Evolutionary conservation across 2,797 vertebrate species (phyloP).

Genomic region (Sebastes miniatus): DNA sequence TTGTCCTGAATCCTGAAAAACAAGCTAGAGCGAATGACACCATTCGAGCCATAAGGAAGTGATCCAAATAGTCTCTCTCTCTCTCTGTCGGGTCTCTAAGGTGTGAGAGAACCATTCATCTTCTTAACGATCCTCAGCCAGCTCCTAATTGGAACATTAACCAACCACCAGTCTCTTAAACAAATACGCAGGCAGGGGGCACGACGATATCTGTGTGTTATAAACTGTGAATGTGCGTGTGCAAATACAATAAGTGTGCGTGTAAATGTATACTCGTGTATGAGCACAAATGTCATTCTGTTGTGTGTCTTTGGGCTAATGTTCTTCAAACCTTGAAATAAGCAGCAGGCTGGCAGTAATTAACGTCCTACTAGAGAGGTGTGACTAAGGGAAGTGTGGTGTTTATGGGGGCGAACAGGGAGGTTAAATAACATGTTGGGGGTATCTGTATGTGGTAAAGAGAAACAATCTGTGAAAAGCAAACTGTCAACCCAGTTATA

Average conservation of each 20-base stretch:
- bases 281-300: neutral
- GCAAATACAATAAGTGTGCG: neutral
- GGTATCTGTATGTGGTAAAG: neutral
- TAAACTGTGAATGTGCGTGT: neutral
- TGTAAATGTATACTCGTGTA: neutral
- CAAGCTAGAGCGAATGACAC: neutral
- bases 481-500: neutral
- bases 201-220: neutral
- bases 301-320: neutral
- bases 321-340: neutral
- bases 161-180: conserved; percentile 72
- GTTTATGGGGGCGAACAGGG: neutral
- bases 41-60: neutral
- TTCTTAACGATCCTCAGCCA: conserved; percentile 72
- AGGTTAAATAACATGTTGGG: conserved; percentile 5
- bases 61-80: conserved; percentile 7
- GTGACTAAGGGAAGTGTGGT: neutral
- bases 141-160: conserved; percentile 76
- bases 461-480: neutral
- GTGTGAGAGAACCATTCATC: conserved; percentile 67
- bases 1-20: conserved; percentile 2
- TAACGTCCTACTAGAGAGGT: neutral
- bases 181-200: conserved; percentile 59
- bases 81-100: conserved; percentile 44
- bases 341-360: conserved; percentile 4